Evolutionary conservation across 1,140 invertebrate genomes (phyloP).

Genomic region (Apis cerana): DNA sequence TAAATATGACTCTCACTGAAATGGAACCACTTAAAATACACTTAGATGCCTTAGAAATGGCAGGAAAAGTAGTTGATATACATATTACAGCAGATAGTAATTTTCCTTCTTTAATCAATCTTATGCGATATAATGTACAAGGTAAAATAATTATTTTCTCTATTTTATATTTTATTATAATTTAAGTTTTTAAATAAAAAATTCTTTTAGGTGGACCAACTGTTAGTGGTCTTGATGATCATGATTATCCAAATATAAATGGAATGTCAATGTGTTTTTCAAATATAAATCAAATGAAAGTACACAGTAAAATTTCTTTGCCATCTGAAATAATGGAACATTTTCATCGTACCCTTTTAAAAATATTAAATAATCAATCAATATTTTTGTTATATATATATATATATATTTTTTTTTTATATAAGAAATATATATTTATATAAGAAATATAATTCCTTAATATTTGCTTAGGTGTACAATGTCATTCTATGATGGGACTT

Average conservation of each 20-base stretch:
- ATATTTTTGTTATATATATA: background rate
- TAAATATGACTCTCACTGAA: constrained; percentile 61
- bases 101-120: constrained; percentile 85
- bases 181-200: background rate
- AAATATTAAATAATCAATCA: background rate
- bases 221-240: constrained; percentile 93
- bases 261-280: constrained; percentile 85
- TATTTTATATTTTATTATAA: background rate
- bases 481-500: constrained; percentile 96
- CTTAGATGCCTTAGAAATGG: constrained; percentile 85
- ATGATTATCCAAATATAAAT: constrained; percentile 92
- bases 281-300: constrained; percentile 89
- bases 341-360: constrained; percentile 93
- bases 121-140: constrained; percentile 80
- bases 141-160: constrained; percentile 59
- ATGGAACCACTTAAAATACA: constrained; percentile 83
- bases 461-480: constrained; percentile 89
- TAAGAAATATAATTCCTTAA: constrained; percentile 60
- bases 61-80: constrained; percentile 88
- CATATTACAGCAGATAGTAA: constrained; percentile 86
- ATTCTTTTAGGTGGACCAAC: constrained; percentile 83
- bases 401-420: constrained; percentile 73
- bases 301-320: constrained; percentile 91
- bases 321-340: constrained; percentile 96
- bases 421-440: background rate